Percentiles rank a stretch among this genome's conserved stretches.
phyloP scores from a whole-genome alignment of 2,797 vertebrate genomes.

The Poecilia velifera region DNA sequence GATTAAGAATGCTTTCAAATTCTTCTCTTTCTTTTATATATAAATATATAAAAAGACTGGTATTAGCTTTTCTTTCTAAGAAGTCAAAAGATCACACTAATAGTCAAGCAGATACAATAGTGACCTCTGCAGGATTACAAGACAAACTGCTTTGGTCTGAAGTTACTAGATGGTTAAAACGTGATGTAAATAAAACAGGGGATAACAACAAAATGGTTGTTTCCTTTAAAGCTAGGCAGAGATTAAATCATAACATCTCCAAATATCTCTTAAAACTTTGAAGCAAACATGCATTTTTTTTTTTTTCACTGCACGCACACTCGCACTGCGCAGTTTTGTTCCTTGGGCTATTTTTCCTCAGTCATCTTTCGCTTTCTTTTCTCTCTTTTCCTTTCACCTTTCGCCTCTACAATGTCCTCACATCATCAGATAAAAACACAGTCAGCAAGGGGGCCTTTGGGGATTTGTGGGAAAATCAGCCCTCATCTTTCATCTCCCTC shows the following conservation, averaged over 20 bases:
- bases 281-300: neutral
- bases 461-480: conserved; percentile 76
- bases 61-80: neutral
- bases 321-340: neutral
- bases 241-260: neutral
- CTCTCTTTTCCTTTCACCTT: conserved; percentile 21
- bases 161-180: neutral
- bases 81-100: neutral
- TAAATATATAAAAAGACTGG: neutral
- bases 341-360: conserved; percentile 2
- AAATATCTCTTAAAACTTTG: neutral
- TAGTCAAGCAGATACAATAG: neutral
- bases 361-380: conserved; percentile 16
- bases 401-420: conserved; percentile 62
- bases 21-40: too few species aligned
- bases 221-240: neutral
- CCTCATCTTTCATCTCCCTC: conserved; percentile 80
- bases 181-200: neutral
- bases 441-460: conserved; percentile 78
- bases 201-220: neutral
- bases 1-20: neutral
- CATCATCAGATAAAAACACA: conserved; percentile 73
- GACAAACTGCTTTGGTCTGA: conserved; percentile 4
- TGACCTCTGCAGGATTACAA: conserved; percentile 18
- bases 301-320: conserved; percentile 10